Base-by-base conservation (phyloP, 2,888 invertebrate species). In the Acrobasis consociella region DNA sequence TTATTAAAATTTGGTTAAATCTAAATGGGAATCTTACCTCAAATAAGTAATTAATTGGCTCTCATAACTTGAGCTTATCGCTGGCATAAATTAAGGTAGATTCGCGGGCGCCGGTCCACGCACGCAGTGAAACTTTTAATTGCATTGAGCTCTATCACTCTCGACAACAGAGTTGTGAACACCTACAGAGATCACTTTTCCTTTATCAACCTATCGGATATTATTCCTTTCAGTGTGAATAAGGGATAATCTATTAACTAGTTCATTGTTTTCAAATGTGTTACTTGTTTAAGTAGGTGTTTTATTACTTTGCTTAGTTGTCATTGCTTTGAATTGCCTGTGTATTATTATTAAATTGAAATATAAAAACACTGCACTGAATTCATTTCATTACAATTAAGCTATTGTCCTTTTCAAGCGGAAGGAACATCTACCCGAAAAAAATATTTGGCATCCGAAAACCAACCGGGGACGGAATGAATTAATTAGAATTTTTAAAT, bases 71-170 rank as follows among this genome's bases (percentile, higher is more conserved):
- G 80, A 74, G 83, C 84, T 89, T 89, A 91, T 88, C 87, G 83
- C 76, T 78, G 79, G 87, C 85, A 89, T 91, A 91, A 91, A 91
- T 91, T 89, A 90, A 91, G 89, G 88, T 87, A 76, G 83, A 85
- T 81, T 82, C 82, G 76, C 73, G 73, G 81, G 85, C 83, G 86
- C 82, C 83, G 87, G 86, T 85, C 89, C 91, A 91, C 91, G 91
- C 91, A 92, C 91, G 90, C 83, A 87, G 90, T 83, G 82, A 87
- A 92, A 92, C 91, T 92, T 92, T 92, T 92, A 92, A 92, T 92
- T 92, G 92, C 91, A 89, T 90, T 85, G 80, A 86, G 86, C 85
- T 88, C 88, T 87, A 90, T 91, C 90, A 89, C 83, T 85, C 89
- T 85, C 87, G 88, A 85, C 89, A 86, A 85, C 89, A 77, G 83